Percentiles rank a stretch among this genome's conserved stretches.
These are phyloP conservation scores for Agriopis marginaria DNA, from an alignment of 2,888 invertebrate genomes.

Conservation along the genomic window DNA sequence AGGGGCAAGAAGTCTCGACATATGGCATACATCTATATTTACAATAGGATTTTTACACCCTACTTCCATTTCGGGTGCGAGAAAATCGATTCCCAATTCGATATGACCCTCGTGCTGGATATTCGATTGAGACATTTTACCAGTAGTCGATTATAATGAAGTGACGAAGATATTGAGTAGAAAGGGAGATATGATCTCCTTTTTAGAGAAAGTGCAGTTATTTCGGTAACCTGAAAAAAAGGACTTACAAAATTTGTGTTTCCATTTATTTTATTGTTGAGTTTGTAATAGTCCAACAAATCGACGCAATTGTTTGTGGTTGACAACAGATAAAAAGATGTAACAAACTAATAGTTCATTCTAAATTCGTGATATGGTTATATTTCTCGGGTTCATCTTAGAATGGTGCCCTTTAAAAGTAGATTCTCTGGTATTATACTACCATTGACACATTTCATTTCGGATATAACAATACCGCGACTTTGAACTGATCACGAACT, in stretches of 20 bases:
- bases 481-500: too few relatives aligned
- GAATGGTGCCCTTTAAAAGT: too few relatives aligned
- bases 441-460: too few relatives aligned
- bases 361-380: too few relatives aligned
- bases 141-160: conserved; percentile 46
- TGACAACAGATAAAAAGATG: too few relatives aligned
- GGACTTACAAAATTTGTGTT: neutral
- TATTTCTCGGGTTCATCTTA: too few relatives aligned
- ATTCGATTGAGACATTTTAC: conserved; percentile 67
- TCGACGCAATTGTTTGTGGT: too few relatives aligned
- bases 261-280: neutral
- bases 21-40: conserved; percentile 80
- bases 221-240: neutral
- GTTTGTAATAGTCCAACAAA: neutral
- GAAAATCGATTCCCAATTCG: conserved; percentile 84
- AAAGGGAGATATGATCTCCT: conserved; percentile 29
- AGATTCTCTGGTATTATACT: too few relatives aligned
- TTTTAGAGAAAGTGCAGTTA: conserved; percentile 14
- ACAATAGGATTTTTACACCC: conserved; percentile 83
- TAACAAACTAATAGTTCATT: too few relatives aligned
- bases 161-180: conserved; percentile 28
- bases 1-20: conserved; percentile 67
- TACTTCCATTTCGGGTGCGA: conserved; percentile 73
- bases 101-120: conserved; percentile 77
- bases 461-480: too few relatives aligned